These are phyloP conservation scores for Lonchura striata DNA, from an alignment of 2,113 vertebrate genomes.

Conservation along the genomic window DNA sequence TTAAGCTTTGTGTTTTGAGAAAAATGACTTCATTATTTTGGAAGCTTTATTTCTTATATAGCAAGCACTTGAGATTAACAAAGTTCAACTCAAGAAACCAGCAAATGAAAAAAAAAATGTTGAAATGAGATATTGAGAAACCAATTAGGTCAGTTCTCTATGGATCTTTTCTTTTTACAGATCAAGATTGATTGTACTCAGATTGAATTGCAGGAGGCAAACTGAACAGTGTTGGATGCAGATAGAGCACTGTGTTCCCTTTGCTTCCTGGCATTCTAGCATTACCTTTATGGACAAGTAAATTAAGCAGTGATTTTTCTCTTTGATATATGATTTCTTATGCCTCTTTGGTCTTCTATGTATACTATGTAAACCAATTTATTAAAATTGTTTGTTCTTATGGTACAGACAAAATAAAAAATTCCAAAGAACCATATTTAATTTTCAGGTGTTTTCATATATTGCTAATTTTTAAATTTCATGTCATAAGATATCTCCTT, in stretches of 20 bases:
- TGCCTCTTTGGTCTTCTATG: background rate
- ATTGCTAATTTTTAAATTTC: background rate
- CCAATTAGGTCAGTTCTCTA: conserved; percentile 15
- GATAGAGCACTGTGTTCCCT: background rate
- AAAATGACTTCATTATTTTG: background rate
- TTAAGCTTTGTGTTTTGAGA: background rate
- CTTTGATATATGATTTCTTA: background rate
- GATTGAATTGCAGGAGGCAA: background rate
- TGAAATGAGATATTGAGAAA: conserved; percentile 12
- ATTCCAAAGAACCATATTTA: background rate
- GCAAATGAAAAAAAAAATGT: background rate
- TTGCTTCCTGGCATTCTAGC: background rate
- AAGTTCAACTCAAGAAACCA: background rate
- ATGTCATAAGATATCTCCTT: background rate
- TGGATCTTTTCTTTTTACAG: conserved; percentile 17
- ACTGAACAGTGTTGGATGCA: background rate
- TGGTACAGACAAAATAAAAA: background rate
- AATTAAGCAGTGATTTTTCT: conserved; percentile 5
- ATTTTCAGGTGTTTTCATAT: background rate
- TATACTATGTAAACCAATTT: background rate
- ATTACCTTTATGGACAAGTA: background rate
- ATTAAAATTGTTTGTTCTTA: background rate
- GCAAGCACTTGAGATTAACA: background rate
- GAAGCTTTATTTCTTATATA: background rate
- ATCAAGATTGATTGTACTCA: conserved; percentile 23